Percentiles rank a stretch among this genome's conserved stretches.
Evolutionary conservation across 30 jellyfish, hydroid and myxozoan species (phyloP).

Genomic region (Pelagia noctiluca): DNA sequence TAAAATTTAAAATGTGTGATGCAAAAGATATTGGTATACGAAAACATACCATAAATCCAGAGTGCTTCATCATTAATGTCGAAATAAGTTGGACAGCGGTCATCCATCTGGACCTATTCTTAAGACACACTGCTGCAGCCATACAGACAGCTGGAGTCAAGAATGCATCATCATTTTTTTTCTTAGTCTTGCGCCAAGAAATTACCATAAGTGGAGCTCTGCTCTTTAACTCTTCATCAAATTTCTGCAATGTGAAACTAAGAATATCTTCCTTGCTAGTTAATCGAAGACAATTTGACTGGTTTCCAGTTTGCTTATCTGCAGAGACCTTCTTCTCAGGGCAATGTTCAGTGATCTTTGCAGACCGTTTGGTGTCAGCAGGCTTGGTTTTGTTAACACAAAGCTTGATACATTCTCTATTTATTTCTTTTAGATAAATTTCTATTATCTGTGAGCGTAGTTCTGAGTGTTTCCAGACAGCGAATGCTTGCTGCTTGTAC

Average conservation of each 20-base stretch:
- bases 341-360: slow-evolving; percentile 11
- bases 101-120: slow-evolving; percentile 46
- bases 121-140: slow-evolving; percentile 62
- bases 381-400: slow-evolving; percentile 33
- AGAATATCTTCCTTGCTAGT: slow-evolving; percentile 42
- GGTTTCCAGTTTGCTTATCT: slow-evolving; percentile 2
- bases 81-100: slow-evolving; percentile 35
- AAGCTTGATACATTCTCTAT: slow-evolving; percentile 28
- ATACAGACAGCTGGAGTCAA: slow-evolving; percentile 52
- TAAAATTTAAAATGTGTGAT: neutral
- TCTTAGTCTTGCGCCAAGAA: slow-evolving; percentile 24
- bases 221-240: slow-evolving; percentile 29
- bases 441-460: slow-evolving; percentile 13
- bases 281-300: slow-evolving; percentile 24
- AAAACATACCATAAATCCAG: slow-evolving; percentile 41
- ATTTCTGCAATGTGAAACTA: slow-evolving; percentile 17
- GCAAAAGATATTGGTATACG: neutral
- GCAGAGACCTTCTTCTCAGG: slow-evolving; percentile 35
- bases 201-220: slow-evolving; percentile 28
- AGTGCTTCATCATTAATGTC: slow-evolving; percentile 32
- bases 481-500: slow-evolving; percentile 33
- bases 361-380: slow-evolving; percentile 34
- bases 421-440: slow-evolving; percentile 11
- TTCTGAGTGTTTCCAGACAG: slow-evolving; percentile 36
- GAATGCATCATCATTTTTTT: slow-evolving; percentile 22